A percentile compares a stretch with the other conserved stretches of the same genome.
Conservation (phyloP, 2,797 vertebrate genomes). For the Crax fasciolata region DNA sequence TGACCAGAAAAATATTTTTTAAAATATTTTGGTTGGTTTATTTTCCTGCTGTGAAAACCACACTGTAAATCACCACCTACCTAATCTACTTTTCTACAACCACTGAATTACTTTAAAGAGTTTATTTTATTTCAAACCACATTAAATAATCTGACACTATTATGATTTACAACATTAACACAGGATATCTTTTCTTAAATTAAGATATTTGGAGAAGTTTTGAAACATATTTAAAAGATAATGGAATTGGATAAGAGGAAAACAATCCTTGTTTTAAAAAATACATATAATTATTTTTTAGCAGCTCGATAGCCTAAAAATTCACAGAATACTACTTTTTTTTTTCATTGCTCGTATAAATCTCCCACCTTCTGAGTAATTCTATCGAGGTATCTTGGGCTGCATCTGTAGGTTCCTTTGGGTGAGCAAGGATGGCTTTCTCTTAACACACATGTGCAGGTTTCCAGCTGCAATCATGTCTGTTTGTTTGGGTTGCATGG, state of each 20-base stretch:
- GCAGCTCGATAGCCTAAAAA: not conserved
- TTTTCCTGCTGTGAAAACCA: conserved; percentile 2
- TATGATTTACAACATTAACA: not conserved
- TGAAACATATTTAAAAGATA: not conserved
- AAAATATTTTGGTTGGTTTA: not conserved
- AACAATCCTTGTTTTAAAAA: not conserved
- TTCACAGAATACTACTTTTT: not conserved
- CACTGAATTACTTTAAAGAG: not conserved
- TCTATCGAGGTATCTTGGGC: not conserved
- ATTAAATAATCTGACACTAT: not conserved
- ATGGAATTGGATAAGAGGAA: not conserved
- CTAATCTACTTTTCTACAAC: not conserved
- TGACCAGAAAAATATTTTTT: not conserved
- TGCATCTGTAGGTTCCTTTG: not conserved
- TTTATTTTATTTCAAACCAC: not conserved
- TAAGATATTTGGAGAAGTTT: not conserved
- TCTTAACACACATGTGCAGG: not conserved
- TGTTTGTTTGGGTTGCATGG: not conserved
- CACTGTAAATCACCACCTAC: not conserved
- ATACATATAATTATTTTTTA: not conserved
- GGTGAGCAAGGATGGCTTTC: not conserved
- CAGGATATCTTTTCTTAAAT: fast-evolving
- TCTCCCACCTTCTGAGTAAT: not conserved
- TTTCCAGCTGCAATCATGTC: not conserved
- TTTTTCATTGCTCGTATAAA: not conserved